Conservation (phyloP, 2,797 vertebrate species). For the Pipistrellus nathusii region DNA sequence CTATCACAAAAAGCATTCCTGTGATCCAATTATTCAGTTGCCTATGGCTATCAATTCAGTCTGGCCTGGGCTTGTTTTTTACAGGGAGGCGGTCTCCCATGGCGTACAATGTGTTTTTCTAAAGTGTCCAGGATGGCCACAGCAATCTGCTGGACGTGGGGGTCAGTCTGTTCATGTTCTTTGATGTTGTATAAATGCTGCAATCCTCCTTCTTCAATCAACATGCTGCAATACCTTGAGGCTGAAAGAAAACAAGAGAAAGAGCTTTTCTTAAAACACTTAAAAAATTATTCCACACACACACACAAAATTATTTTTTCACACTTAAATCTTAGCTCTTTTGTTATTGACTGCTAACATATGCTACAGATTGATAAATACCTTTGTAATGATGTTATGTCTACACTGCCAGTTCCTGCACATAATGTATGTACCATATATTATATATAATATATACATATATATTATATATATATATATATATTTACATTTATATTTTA, state of each 20-base stretch:
- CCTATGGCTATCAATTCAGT: constrained; percentile 86
- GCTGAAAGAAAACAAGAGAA: constrained; percentile 86
- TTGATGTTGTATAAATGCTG: constrained; percentile 95
- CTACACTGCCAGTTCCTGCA: not conserved
- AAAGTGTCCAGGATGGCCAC: constrained; percentile 96
- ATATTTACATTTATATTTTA: not conserved
- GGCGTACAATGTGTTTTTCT: constrained; percentile 94
- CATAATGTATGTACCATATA: not conserved
- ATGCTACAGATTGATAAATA: constrained; percentile 24
- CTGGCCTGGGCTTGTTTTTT: constrained; percentile 86
- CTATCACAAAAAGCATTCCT: constrained; percentile 83
- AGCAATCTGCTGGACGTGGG: constrained; percentile 93
- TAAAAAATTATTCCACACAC: constrained; percentile 11
- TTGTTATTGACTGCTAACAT: not conserved
- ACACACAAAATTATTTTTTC: constrained; percentile 2
- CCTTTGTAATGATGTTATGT: not conserved
- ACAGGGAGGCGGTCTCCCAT: constrained; percentile 89
- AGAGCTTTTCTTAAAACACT: constrained; percentile 29
- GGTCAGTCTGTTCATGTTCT: constrained; percentile 94
- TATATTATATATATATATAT: too few species aligned
- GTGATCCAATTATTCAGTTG: constrained; percentile 81
- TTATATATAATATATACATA: not conserved
- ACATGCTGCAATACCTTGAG: constrained; percentile 97
- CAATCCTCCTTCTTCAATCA: constrained; percentile 97
- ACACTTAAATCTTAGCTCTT: constrained; percentile 19